Conservation (phyloP, 2,113 vertebrate species). For the Phyllostomus discolor region DNA sequence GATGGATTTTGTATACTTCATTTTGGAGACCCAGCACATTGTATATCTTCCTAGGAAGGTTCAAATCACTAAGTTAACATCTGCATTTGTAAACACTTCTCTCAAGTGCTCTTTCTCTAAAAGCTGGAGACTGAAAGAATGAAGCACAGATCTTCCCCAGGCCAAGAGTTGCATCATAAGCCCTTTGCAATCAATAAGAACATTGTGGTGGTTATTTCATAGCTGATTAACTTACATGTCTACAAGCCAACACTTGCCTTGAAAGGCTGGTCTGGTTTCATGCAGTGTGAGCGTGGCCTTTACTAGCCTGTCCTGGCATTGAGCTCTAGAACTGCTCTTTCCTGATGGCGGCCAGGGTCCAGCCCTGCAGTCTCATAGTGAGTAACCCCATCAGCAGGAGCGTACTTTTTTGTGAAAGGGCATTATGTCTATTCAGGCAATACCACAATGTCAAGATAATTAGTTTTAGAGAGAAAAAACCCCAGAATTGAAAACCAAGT, state of each 20-base stretch:
- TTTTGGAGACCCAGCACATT: background rate
- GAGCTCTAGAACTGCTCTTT: slow-evolving; percentile 63
- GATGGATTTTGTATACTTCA: background rate
- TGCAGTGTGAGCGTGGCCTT: slow-evolving; percentile 71
- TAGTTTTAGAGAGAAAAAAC: slow-evolving; percentile 61
- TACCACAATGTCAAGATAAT: slow-evolving; percentile 68
- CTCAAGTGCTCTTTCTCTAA: slow-evolving; percentile 51
- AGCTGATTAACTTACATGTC: slow-evolving; percentile 75
- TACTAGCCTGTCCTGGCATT: slow-evolving; percentile 73
- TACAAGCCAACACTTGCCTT: slow-evolving; percentile 80
- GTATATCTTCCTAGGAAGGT: background rate
- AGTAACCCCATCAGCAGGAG: slow-evolving; percentile 78
- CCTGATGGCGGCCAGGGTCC: slow-evolving; percentile 76
- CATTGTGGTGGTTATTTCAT: slow-evolving; percentile 72
- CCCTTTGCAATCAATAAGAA: slow-evolving; percentile 78
- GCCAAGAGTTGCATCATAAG: slow-evolving; percentile 74
- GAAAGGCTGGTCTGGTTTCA: slow-evolving; percentile 78
- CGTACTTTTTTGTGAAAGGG: slow-evolving; percentile 65
- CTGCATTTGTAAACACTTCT: slow-evolving; percentile 20
- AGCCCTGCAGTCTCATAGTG: slow-evolving; percentile 77
- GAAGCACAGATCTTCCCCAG: slow-evolving; percentile 67
- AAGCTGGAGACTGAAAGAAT: slow-evolving; percentile 63
- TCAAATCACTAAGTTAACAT: background rate
- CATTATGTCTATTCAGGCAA: slow-evolving; percentile 67
- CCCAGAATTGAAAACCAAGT: slow-evolving; percentile 32